Base-by-base conservation (phyloP, 2,113 vertebrate species). In the Phyllostomus discolor region DNA sequence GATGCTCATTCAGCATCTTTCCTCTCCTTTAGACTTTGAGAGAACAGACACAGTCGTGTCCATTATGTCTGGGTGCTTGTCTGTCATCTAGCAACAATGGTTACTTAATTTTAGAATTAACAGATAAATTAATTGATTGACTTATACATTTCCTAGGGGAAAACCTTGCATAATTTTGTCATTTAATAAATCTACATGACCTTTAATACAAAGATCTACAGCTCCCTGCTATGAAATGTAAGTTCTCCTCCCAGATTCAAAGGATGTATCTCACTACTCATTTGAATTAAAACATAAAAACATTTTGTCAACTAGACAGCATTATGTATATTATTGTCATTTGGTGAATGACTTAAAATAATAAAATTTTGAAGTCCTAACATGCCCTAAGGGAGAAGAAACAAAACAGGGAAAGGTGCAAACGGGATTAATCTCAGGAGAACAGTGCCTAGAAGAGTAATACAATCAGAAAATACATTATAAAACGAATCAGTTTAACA, bases 71-170 rank as follows among this genome's bases (percentile, higher is more conserved):
- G 38, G 33, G 50, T 38, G 2, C 11, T 33, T 41, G 33, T 20
- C 62, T 88, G 52, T 5, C 67, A 50, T 70, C 62, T n/a, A 19
- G 24, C 26, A 87, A 64, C 20, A 90, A 5, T 70, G 24, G 24
- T 84, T 90, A 87, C 26, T 96, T 85, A 88, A 75, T 87, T 90
- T 90, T 76, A 76, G 15, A 88, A 73, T 38, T 66, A 73, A 90
- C 46, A 31, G 66, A 22, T 52, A 20, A 59, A 46, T 64, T 0
- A 62, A 86, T 69, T 19, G 12, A 54, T 62, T 73, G 31, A n/a
- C 64, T 35, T 59, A 2, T 46, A 17, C 26, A 69, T 95, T 82
- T 92, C 79, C 14, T 33, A 82, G 72, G 31, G 73, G 59, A 87
- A 95, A 24, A 16, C 5, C 54, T 70, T 91, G 85, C 54, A 17